These are phyloP conservation scores for Oreonectes daqikongensis DNA, from an alignment of 2,797 vertebrate genomes.

Conservation along the genomic window DNA sequence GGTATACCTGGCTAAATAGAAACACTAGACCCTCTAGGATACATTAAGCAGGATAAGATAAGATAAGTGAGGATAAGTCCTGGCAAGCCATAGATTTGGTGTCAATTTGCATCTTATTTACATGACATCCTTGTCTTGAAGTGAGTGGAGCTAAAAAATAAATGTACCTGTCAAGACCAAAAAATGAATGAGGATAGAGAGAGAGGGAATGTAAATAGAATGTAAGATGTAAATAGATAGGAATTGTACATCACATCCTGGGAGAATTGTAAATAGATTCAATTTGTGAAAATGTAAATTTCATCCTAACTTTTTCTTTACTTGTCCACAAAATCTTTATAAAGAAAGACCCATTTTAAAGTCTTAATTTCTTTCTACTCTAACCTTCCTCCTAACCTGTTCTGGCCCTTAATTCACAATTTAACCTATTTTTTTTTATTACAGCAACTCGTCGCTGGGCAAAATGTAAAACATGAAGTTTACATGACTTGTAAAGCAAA, in stretches of 20 bases:
- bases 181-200: neutral
- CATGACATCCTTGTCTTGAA: constrained; percentile 65
- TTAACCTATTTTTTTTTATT: too few relatives aligned
- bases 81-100: constrained; percentile 59
- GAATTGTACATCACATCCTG: constrained; percentile 51
- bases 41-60: constrained; percentile 1
- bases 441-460: too few relatives aligned
- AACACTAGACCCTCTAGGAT: neutral
- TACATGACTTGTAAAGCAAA: too few relatives aligned
- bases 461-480: too few relatives aligned
- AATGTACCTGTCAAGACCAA: constrained; percentile 58
- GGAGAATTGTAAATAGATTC: constrained; percentile 43
- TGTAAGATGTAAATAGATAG: constrained; percentile 8
- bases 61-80: constrained; percentile 54
- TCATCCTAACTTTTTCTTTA: too few relatives aligned
- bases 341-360: too few relatives aligned
- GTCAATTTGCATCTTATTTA: constrained; percentile 81
- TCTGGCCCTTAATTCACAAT: too few relatives aligned
- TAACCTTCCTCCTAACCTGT: too few relatives aligned
- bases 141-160: constrained; percentile 38
- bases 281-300: too few relatives aligned
- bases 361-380: too few relatives aligned
- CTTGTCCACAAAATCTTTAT: too few relatives aligned
- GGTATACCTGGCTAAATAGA: neutral
- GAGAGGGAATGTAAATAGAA: constrained; percentile 56